Evolutionary conservation across 2,797 vertebrate species (phyloP).

Genomic region (Pipistrellus nathusii): DNA sequence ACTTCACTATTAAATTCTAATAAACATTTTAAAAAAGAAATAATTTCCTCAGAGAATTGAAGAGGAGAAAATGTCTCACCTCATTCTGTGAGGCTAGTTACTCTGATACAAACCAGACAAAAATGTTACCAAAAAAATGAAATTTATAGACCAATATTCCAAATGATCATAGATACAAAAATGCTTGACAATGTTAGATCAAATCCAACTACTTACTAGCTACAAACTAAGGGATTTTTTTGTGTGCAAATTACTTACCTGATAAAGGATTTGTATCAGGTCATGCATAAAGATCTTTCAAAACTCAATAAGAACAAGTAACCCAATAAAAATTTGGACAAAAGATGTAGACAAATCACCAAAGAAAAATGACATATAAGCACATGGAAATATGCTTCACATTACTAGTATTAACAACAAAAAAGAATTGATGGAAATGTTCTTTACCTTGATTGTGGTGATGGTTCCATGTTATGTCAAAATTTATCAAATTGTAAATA

Average conservation of each 20-base stretch:
- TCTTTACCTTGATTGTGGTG: not conserved
- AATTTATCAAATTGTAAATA: not conserved
- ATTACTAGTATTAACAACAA: not conserved
- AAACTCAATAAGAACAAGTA: constrained; percentile 29
- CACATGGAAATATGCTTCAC: not conserved
- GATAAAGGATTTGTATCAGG: not conserved
- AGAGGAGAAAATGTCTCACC: not conserved
- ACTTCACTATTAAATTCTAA: not conserved
- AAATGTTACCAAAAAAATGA: not conserved
- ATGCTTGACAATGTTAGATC: not conserved
- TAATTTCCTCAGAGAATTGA: constrained; percentile 27
- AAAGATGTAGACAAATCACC: not conserved
- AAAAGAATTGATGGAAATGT: not conserved
- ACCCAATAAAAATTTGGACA: not conserved
- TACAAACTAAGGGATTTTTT: not conserved
- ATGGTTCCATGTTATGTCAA: not conserved
- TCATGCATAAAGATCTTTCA: not conserved
- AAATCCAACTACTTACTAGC: not conserved
- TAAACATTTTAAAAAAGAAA: constrained; percentile 3
- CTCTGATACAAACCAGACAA: not conserved
- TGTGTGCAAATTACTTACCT: not conserved
- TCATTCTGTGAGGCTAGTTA: not conserved
- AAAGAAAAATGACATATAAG: not conserved
- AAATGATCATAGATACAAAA: not conserved
- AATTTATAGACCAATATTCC: not conserved